Conservation (phyloP, 2,888 invertebrate species). For the Dicycla oo region DNA sequence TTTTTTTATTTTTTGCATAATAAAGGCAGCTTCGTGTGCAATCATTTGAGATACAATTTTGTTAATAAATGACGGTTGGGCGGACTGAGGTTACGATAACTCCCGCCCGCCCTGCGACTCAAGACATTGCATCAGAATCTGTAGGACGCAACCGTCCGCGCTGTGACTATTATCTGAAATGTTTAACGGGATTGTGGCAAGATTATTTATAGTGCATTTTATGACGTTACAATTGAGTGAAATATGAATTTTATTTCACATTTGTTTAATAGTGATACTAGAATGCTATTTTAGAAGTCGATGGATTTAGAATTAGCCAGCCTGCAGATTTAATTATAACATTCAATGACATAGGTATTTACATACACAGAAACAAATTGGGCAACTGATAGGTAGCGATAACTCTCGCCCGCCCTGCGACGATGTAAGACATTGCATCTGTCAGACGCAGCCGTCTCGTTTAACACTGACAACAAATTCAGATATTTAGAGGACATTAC, state of each 20-base stretch:
- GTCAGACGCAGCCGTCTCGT: conserved; percentile 54
- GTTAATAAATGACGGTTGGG: conserved; percentile 44
- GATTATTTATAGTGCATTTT: not conserved
- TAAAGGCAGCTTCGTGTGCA: not conserved
- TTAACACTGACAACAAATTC: conserved; percentile 14
- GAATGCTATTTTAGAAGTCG: not conserved
- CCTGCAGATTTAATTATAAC: not conserved
- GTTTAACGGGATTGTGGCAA: not conserved
- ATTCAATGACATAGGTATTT: not conserved
- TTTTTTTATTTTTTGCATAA: not conserved
- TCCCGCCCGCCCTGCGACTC: conserved; percentile 21
- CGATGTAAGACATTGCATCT: conserved; percentile 37
- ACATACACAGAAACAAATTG: conserved; percentile 16
- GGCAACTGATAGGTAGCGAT: conserved; percentile 73
- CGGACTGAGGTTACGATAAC: conserved; percentile 73
- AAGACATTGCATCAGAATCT: conserved; percentile 61
- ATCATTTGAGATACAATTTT: not conserved
- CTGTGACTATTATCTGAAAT: no score
- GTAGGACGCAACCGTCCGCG: conserved; percentile 57
- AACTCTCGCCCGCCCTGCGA: conserved; percentile 67
- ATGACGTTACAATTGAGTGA: not conserved
- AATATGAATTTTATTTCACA: not conserved
- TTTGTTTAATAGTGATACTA: not conserved
- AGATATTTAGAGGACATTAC: not conserved
- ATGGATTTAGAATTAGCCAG: not conserved